Percentiles rank a stretch among this genome's conserved stretches.
phyloP scores from a whole-genome alignment of 2,888 invertebrate species.

The Drosophila gaucha region DNA sequence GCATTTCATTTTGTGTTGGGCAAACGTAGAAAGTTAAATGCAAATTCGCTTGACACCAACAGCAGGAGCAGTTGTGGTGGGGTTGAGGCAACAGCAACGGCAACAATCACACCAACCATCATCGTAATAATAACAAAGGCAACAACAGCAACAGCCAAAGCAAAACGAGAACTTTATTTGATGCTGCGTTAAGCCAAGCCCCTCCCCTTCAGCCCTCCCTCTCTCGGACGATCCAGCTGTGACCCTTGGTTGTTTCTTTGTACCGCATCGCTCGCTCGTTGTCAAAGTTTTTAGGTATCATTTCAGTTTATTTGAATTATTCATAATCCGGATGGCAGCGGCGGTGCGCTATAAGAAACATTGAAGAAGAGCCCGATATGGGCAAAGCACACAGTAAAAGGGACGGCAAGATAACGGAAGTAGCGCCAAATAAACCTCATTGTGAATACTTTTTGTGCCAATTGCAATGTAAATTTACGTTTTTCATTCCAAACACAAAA shows the following conservation, averaged over 20 bases:
- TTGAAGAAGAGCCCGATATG: constrained; percentile 35
- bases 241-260: constrained; percentile 33
- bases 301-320: constrained; percentile 80
- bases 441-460: constrained; percentile 46
- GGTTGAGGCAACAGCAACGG: constrained; percentile 26
- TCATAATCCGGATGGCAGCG: constrained; percentile 71
- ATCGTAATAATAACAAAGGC: constrained; percentile 61
- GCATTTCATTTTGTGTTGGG: constrained; percentile 78
- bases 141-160: constrained; percentile 28
- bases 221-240: background rate
- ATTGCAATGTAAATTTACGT: constrained; percentile 44
- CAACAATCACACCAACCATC: constrained; percentile 73
- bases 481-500: constrained; percentile 5
- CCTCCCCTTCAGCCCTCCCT: background rate
- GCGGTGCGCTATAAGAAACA: constrained; percentile 59
- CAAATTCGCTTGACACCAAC: constrained; percentile 76
- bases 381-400: constrained; percentile 37
- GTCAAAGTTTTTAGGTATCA: constrained; percentile 80
- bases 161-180: constrained; percentile 63
- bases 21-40: constrained; percentile 77
- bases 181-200: constrained; percentile 50
- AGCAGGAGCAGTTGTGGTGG: constrained; percentile 32
- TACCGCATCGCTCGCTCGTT: constrained; percentile 39
- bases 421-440: constrained; percentile 67
- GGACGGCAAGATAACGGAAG: constrained; percentile 68